Percentiles rank a stretch among this genome's conserved stretches.
These are phyloP conservation scores for Stenopsyche tienmushanensis DNA, from an alignment of 1,140 invertebrate genomes.

Conservation along the genomic window DNA sequence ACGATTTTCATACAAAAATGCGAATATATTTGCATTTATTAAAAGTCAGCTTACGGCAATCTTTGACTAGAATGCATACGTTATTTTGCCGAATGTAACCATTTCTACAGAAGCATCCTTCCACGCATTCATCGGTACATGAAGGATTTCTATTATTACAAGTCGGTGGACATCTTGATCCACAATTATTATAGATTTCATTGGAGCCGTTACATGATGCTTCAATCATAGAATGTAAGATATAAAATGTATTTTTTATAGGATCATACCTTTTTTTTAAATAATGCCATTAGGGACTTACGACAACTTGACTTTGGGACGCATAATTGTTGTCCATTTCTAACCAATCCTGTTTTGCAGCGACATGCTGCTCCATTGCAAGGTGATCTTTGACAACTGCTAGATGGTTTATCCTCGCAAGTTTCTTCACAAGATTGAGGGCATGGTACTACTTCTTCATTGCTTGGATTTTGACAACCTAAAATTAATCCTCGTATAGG, in stretches of 20 bases:
- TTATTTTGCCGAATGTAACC: constrained; percentile 15
- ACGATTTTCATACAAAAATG: too few species aligned
- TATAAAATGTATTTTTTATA: too few species aligned
- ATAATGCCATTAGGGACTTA: too few species aligned
- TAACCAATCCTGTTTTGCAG: too few species aligned
- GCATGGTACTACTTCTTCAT: constrained; percentile 2
- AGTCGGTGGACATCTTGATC: constrained; percentile 12
- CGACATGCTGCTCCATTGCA: too few species aligned
- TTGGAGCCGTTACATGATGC: too few species aligned
- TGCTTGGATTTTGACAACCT: constrained; percentile 1
- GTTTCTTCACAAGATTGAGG: constrained; percentile 10
- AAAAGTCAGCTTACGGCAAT: constrained; percentile 19
- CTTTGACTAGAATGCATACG: not conserved
- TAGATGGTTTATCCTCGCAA: not conserved
- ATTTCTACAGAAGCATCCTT: constrained; percentile 23
- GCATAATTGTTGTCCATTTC: too few species aligned
- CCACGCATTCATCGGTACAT: constrained; percentile 5
- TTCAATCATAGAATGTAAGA: too few species aligned
- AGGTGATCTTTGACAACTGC: not conserved
- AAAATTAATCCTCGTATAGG: not conserved
- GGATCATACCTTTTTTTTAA: too few species aligned
- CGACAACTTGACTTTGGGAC: too few species aligned
- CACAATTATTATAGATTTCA: constrained; percentile 18
- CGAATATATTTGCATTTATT: too few species aligned
- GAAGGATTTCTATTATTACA: constrained; percentile 15